Base-by-base conservation (phyloP, 2,888 invertebrate genomes). In the Plusia festucae region DNA sequence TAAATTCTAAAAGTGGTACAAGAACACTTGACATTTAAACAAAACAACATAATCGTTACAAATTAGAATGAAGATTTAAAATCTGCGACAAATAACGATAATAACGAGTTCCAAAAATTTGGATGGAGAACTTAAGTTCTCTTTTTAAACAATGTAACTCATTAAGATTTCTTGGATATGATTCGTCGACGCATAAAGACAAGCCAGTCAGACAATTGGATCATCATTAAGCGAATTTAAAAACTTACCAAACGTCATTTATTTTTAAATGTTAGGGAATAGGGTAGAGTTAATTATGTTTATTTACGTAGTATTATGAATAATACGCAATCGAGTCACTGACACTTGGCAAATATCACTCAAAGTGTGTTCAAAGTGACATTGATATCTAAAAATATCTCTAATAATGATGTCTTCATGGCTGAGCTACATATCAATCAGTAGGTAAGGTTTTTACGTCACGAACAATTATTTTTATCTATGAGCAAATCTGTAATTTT, bases 321-420 rank as follows among this genome's bases (percentile, higher is more conserved):
- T 70, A 78, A 78, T 76, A 81, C 81, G 82, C 74, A 80, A 80
- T 53, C 64, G 62, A 83, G 90, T 89, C 91, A 88, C 79, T 90
- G 90, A 89, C 91, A 85, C 85, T 88, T 90, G 88, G 89, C 90
- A 88, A 85, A 86, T 83, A 83, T 78, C 79, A 73, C 70, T 75
- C 82, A 82, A 82, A 86, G 86, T 89, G 88, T 77, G 68, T 65
- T 75, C 83, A 83, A 84, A 86, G 86, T 90, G 90, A 91, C 91
- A 91, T 90, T 91, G 91, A 78, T 76, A 57, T 85, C 85, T 89
- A 89, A 84, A 88, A 88, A 90, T 89, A 88, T 71, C 67, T 68
- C 69, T 73, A 78, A 77, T 76, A 78, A 76, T 76, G 81, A 76
- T 74, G 75, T 79, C 81, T 78, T 81, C 84, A 81, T 74, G 75